Conservation (phyloP, 2,888 invertebrate species). For the Anodontia alba region DNA sequence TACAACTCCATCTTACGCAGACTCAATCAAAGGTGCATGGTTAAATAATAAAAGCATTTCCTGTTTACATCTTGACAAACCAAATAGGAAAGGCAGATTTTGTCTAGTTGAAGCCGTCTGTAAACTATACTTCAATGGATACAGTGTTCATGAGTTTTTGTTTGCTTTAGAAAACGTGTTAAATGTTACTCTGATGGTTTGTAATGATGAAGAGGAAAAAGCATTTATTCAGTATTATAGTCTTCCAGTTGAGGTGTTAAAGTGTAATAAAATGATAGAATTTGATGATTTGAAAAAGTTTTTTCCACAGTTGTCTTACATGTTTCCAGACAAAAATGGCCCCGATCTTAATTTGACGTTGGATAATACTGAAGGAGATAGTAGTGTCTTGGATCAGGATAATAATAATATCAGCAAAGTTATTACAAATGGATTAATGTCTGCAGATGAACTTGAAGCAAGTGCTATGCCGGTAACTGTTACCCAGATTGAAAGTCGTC, state of each 20-base stretch:
- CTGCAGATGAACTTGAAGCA: conserved; percentile 38
- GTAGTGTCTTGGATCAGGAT: conserved; percentile 14
- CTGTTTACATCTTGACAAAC: conserved; percentile 72
- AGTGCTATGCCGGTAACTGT: conserved; percentile 40
- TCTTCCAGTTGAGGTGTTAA: conserved; percentile 79
- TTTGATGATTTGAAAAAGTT: conserved; percentile 77
- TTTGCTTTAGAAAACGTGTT: conserved; percentile 79
- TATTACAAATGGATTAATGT: conserved; percentile 27
- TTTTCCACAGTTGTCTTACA: conserved; percentile 80
- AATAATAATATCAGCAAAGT: conserved; percentile 25
- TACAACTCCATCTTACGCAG: not conserved
- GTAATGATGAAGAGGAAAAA: conserved; percentile 79
- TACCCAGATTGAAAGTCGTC: conserved; percentile 11
- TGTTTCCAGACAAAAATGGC: conserved; percentile 73
- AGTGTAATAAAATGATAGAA: conserved; percentile 81
- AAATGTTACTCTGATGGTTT: conserved; percentile 74
- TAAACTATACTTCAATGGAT: conserved; percentile 80
- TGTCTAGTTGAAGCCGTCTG: conserved; percentile 82
- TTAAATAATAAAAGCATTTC: conserved; percentile 81
- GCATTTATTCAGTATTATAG: conserved; percentile 82
- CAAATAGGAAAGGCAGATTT: conserved; percentile 71
- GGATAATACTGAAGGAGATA: not conserved
- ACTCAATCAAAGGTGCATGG: conserved; percentile 74
- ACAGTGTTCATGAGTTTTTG: conserved; percentile 79
- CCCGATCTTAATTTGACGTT: not conserved